Percentiles rank a stretch among this genome's conserved stretches.
Conservation (phyloP, 2,113 vertebrate genomes). For the Chlamydotis undulata region DNA sequence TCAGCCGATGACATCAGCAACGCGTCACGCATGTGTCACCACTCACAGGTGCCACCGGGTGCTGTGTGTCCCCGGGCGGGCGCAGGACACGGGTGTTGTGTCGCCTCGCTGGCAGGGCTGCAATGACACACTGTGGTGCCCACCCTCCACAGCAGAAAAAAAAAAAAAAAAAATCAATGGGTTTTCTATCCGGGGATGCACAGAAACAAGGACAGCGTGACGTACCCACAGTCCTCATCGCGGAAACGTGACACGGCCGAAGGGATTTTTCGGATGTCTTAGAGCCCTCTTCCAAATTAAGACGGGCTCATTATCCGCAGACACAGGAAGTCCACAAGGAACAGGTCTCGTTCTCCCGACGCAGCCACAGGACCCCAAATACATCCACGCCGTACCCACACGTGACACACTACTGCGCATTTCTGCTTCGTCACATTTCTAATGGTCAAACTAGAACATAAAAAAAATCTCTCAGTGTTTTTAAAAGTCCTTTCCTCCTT, state of each 20-base stretch:
- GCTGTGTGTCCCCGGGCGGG: rapidly evolving
- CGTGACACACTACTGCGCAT: rapidly evolving
- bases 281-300: background rate
- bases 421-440: background rate
- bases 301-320: background rate
- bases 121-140: rapidly evolving
- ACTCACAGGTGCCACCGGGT: no score
- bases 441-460: background rate
- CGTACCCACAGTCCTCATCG: background rate
- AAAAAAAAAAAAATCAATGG: background rate
- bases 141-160: background rate
- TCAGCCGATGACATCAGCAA: rapidly evolving
- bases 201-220: rapidly evolving
- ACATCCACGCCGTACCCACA: no score
- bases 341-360: background rate
- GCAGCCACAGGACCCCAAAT: background rate
- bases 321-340: background rate
- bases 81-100: rapidly evolving
- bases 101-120: background rate
- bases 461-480: background rate
- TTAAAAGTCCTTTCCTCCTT: background rate
- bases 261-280: background rate
- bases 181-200: rapidly evolving
- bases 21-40: background rate
- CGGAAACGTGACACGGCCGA: rapidly evolving